Percentiles rank a stretch among this genome's conserved stretches.
phyloP scores from a whole-genome alignment of 2,797 vertebrate species.

The Schizopygopsis pylzovi region DNA sequence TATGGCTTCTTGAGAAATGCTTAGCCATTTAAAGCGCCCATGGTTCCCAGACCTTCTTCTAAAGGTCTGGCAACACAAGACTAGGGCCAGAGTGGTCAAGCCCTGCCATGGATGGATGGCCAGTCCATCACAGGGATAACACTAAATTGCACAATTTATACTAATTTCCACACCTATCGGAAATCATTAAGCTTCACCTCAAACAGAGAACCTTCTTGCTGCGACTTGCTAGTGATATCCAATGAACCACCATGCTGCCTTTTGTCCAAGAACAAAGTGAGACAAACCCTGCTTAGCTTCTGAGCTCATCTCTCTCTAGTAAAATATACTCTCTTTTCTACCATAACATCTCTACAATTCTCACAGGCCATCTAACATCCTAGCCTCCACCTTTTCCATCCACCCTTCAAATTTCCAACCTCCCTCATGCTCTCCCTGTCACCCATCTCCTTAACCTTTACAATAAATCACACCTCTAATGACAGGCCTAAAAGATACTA shows the following conservation, averaged over 20 bases:
- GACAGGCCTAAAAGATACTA: conserved; percentile 11
- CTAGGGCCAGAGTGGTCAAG: too few relatives aligned
- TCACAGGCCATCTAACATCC: not conserved
- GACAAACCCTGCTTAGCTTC: not conserved
- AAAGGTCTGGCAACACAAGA: too few relatives aligned
- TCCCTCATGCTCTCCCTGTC: conserved; percentile 26
- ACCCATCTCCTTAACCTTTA: conserved; percentile 25
- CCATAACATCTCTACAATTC: not conserved
- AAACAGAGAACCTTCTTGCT: not conserved
- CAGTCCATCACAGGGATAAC: not conserved
- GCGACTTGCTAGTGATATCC: not conserved
- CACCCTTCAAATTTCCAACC: not conserved
- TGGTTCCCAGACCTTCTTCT: not conserved
- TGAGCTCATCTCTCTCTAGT: not conserved
- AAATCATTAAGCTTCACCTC: too few relatives aligned
- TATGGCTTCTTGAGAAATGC: not conserved
- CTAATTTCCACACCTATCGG: too few relatives aligned
- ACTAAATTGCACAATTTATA: too few relatives aligned
- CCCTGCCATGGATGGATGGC: not conserved
- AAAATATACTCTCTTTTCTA: not conserved
- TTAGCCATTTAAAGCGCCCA: not conserved
- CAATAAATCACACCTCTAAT: conserved; percentile 44
- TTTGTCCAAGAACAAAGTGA: not conserved
- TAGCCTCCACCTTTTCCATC: not conserved
- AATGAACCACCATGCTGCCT: not conserved